Percentiles rank a stretch among this genome's conserved stretches.
phyloP scores from a whole-genome alignment of 2,113 vertebrate species.

The Danio rerio region DNA sequence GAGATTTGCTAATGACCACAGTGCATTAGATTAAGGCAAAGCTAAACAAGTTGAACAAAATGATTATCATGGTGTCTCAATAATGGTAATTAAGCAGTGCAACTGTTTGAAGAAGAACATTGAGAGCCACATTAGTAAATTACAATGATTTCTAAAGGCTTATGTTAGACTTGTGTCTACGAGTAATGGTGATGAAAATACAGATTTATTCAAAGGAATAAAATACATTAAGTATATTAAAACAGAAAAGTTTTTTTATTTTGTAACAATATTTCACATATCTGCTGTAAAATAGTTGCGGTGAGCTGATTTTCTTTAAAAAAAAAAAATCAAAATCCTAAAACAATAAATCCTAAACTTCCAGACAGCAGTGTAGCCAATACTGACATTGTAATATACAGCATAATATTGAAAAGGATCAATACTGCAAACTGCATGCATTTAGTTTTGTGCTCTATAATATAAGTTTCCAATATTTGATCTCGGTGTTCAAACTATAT shows the following conservation, averaged over 20 bases:
- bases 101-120: not conserved
- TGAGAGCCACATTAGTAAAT: not conserved
- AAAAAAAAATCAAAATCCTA: too few relatives aligned
- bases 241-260: not conserved
- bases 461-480: not conserved
- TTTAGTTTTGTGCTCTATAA: not conserved
- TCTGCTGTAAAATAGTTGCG: not conserved
- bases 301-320: not conserved
- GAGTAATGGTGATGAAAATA: not conserved
- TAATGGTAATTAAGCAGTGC: not conserved
- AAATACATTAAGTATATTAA: not conserved
- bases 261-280: not conserved
- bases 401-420: not conserved
- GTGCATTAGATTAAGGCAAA: not conserved
- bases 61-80: not conserved
- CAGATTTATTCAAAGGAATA: not conserved
- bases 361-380: not conserved
- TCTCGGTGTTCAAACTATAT: conserved; percentile 32
- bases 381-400: not conserved
- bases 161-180: too few relatives aligned
- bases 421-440: not conserved
- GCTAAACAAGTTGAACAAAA: too few relatives aligned
- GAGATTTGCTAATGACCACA: not conserved
- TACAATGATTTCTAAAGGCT: not conserved
- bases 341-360: not conserved